A percentile compares a stretch with the other conserved stretches of the same genome.
phyloP scores from a whole-genome alignment of 92 coral and sea anemone genomes.

The Heteractis magnifica region DNA sequence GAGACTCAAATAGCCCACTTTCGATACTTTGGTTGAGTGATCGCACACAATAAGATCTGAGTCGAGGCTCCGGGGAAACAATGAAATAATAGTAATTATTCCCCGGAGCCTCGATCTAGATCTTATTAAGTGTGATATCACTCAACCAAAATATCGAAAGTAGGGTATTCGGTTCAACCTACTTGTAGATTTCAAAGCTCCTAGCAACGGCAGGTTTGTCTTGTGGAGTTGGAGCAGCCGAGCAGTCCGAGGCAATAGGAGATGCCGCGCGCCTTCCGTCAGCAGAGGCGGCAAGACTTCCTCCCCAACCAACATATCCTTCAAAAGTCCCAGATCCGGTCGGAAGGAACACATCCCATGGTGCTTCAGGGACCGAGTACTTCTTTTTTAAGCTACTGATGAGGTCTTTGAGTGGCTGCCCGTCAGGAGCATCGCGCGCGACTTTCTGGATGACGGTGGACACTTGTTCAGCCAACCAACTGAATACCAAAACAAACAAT shows the following conservation, averaged over 20 bases:
- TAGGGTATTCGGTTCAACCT: not conserved
- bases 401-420: constrained; percentile 54
- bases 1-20: no score
- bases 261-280: constrained; percentile 67
- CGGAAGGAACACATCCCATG: constrained; percentile 54
- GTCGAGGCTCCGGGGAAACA: no score
- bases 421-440: constrained; percentile 44
- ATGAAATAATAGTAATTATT: no score
- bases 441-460: constrained; percentile 45
- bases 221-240: constrained; percentile 60
- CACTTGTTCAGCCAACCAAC: constrained; percentile 52
- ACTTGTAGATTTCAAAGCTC: constrained; percentile 56
- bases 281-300: constrained; percentile 67
- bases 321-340: constrained; percentile 80
- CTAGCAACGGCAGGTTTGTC: constrained; percentile 51
- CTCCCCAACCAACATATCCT: constrained; percentile 84
- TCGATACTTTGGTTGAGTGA: no score
- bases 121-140: no score
- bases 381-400: constrained; percentile 56
- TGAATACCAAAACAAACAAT: not conserved
- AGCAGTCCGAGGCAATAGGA: constrained; percentile 58
- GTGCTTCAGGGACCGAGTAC: constrained; percentile 54
- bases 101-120: not conserved
- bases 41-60: no score
- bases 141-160: not conserved